A percentile compares a stretch with the other conserved stretches of the same genome.
Evolutionary conservation across 2,113 vertebrate genomes (phyloP).

Genomic region (Sinocyclocheilus grahami): DNA sequence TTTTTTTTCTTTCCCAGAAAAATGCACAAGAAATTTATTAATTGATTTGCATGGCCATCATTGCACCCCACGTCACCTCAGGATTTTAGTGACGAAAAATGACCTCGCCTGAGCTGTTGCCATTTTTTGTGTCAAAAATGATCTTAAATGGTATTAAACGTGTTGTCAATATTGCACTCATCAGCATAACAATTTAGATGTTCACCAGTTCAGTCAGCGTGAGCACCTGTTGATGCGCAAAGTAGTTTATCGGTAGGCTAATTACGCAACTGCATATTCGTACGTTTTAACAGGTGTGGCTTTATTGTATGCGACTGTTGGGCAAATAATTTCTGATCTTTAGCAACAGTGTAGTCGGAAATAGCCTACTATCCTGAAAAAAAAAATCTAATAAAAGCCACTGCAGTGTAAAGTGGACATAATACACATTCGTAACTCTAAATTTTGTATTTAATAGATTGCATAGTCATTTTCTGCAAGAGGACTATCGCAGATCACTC

Average conservation of each 20-base stretch:
- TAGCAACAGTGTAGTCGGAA: neutral
- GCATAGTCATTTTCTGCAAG: constrained; percentile 8
- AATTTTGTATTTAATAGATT: neutral
- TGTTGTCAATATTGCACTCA: neutral
- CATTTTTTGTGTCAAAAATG: too few relatives aligned
- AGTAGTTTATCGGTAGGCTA: too few relatives aligned
- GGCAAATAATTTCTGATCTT: neutral
- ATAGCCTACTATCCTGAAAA: neutral
- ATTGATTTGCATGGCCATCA: neutral
- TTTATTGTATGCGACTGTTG: neutral
- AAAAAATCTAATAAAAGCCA: neutral
- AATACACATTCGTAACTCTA: neutral
- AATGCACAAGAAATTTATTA: too few relatives aligned
- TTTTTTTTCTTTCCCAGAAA: too few relatives aligned
- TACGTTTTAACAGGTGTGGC: neutral
- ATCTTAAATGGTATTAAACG: neutral
- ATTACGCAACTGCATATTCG: neutral
- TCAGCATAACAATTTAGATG: neutral
- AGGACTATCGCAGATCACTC: constrained; percentile 15
- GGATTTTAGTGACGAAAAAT: neutral
- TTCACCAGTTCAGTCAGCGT: neutral
- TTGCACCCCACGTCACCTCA: neutral
- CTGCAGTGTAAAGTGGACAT: neutral
- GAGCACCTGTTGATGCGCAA: neutral
- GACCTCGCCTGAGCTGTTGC: neutral